Evolutionary conservation across 2,888 invertebrate genomes (phyloP).

Genomic region (Rhagium mordax): DNA sequence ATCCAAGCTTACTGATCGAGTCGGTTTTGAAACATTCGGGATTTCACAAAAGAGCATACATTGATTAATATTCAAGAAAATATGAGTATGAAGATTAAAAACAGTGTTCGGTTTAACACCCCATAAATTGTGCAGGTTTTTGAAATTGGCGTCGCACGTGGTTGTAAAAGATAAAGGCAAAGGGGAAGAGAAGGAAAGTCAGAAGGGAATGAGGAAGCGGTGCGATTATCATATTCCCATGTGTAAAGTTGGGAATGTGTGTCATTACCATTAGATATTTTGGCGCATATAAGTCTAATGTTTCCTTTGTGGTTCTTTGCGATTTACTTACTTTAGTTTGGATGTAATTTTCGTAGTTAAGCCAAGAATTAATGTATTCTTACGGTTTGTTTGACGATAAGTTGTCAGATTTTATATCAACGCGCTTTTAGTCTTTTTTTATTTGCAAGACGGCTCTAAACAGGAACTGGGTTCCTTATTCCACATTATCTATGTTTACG

Average conservation of each 20-base stretch:
- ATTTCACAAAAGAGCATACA: neutral
- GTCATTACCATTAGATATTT: neutral
- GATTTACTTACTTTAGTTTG: neutral
- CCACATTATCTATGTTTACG: neutral
- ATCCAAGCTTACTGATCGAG: neutral
- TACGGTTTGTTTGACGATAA: no score
- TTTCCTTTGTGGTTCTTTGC: neutral
- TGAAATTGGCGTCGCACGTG: no score
- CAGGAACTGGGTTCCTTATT: neutral
- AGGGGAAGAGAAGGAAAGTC: neutral
- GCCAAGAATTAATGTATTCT: neutral
- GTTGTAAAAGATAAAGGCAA: no score
- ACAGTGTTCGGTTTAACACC: no score
- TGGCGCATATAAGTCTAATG: neutral
- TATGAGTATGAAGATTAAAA: no score
- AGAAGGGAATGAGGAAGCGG: neutral
- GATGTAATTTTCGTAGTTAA: neutral
- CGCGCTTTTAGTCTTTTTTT: neutral
- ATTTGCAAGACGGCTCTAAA: neutral
- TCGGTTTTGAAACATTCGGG: neutral
- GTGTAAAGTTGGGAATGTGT: neutral
- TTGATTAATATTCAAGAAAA: neutral
- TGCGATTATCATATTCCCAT: neutral
- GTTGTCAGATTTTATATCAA: neutral
- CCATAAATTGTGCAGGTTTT: no score